Conservation (phyloP, 2,797 vertebrate species). For the Enoplosus armatus region DNA sequence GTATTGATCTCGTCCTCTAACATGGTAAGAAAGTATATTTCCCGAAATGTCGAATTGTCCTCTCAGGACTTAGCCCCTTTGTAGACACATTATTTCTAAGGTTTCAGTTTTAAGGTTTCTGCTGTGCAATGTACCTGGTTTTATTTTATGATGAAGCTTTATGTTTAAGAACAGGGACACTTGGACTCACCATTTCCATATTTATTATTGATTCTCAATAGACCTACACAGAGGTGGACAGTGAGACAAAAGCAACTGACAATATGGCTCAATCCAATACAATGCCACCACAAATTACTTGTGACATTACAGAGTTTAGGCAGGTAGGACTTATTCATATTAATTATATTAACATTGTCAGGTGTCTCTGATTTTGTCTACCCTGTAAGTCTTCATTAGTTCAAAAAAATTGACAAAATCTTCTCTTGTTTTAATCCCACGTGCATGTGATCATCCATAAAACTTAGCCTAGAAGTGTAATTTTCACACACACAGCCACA, state of each 20-base stretch:
- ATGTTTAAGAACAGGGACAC: background rate
- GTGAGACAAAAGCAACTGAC: background rate
- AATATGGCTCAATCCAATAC: background rate
- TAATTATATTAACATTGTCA: too few relatives aligned
- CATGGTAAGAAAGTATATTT: background rate
- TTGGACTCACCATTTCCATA: background rate
- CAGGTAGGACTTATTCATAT: background rate
- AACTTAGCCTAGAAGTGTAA: background rate
- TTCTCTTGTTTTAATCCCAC: background rate
- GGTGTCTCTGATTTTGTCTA: background rate
- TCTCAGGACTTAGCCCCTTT: too few relatives aligned
- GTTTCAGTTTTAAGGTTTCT: background rate
- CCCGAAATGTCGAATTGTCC: background rate
- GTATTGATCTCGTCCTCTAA: background rate
- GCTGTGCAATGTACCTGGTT: background rate
- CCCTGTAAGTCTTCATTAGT: background rate
- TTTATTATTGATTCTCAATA: slow-evolving; percentile 6
- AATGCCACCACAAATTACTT: too few relatives aligned
- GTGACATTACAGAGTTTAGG: background rate
- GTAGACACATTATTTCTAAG: background rate
- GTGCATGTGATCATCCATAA: background rate
- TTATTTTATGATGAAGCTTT: background rate
- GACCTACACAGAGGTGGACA: background rate
- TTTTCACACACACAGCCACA: slow-evolving; percentile 12
- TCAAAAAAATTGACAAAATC: background rate